Evolutionary conservation across 2,797 vertebrate species (phyloP).

Genomic region (Pseudopleuronectes americanus): DNA sequence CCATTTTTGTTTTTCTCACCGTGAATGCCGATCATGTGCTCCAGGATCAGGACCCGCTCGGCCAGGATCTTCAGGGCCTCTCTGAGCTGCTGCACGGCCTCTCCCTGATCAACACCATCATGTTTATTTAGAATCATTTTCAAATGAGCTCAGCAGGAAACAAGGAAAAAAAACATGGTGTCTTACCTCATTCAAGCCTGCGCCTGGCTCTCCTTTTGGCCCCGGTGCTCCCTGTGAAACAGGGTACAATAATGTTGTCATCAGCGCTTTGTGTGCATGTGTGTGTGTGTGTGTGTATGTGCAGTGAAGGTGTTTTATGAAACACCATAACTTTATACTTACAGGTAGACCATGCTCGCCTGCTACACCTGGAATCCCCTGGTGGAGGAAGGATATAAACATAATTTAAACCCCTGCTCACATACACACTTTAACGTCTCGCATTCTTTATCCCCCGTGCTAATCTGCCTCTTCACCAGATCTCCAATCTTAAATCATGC

Average conservation of each 20-base stretch:
- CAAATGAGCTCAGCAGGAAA: constrained; percentile 16
- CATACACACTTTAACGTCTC: constrained; percentile 13
- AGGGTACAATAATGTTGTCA: constrained; percentile 24
- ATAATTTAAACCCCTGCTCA: constrained; percentile 9
- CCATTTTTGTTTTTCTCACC: constrained; percentile 80
- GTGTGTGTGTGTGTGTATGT: constrained; percentile 15
- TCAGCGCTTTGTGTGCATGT: not conserved
- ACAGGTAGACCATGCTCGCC: constrained; percentile 86
- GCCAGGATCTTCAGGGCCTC: constrained; percentile 98
- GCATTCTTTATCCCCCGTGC: constrained; percentile 24
- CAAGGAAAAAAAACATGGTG: not conserved
- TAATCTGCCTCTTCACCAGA: constrained; percentile 60
- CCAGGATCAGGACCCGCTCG: constrained; percentile 95
- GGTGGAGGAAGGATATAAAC: constrained; percentile 59
- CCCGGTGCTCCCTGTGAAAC: constrained; percentile 85
- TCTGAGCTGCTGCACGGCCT: constrained; percentile 92
- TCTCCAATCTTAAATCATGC: constrained; percentile 58
- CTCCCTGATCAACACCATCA: constrained; percentile 79
- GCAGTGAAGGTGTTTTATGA: constrained; percentile 2
- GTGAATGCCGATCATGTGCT: constrained; percentile 97
- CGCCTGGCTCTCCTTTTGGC: constrained; percentile 89
- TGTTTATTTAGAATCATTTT: constrained; percentile 10
- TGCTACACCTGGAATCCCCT: constrained; percentile 84
- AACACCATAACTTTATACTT: constrained; percentile 74
- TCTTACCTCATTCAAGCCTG: constrained; percentile 86